Percentiles rank a stretch among this genome's conserved stretches.
Conservation (phyloP, 2,113 vertebrate genomes). For the Osmerus eperlanus region DNA sequence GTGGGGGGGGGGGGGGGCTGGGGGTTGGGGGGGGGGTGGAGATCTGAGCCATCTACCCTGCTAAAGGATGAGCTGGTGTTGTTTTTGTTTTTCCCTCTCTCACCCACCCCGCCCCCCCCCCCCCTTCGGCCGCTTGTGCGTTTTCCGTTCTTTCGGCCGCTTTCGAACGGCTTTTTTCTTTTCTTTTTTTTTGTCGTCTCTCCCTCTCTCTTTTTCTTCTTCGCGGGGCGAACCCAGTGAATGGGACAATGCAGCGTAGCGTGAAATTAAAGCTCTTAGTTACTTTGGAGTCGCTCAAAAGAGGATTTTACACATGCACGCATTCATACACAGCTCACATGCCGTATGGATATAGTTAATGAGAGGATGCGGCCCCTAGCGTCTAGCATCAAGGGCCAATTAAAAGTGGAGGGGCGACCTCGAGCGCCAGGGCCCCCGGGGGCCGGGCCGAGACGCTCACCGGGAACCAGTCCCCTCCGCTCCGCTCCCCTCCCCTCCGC, state of each 20-base stretch:
- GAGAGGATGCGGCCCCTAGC: slow-evolving; percentile 73
- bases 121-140: slow-evolving; percentile 48
- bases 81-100: slow-evolving; percentile 54
- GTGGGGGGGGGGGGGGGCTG: too few species aligned
- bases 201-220: slow-evolving; percentile 23
- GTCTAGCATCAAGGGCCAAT: slow-evolving; percentile 68
- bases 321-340: slow-evolving; percentile 68
- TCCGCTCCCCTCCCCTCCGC: too few species aligned
- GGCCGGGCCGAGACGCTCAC: not conserved
- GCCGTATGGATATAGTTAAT: slow-evolving; percentile 70
- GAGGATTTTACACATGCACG: slow-evolving; percentile 73
- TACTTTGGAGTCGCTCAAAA: slow-evolving; percentile 72
- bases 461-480: too few species aligned
- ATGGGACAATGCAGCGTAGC: slow-evolving; percentile 71
- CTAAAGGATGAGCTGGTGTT: slow-evolving; percentile 56
- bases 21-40: slow-evolving; percentile 45
- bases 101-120: slow-evolving; percentile 26
- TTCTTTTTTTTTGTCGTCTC: too few species aligned
- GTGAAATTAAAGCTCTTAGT: slow-evolving; percentile 75
- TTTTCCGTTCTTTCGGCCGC: slow-evolving; percentile 41
- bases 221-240: slow-evolving; percentile 59
- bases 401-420: slow-evolving; percentile 55
- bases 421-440: slow-evolving; percentile 2
- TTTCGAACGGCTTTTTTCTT: slow-evolving; percentile 51
- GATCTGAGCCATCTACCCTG: slow-evolving; percentile 43